These are phyloP conservation scores for Archocentrus centrarchus DNA, from an alignment of 2,113 vertebrate species.

Conservation along the genomic window DNA sequence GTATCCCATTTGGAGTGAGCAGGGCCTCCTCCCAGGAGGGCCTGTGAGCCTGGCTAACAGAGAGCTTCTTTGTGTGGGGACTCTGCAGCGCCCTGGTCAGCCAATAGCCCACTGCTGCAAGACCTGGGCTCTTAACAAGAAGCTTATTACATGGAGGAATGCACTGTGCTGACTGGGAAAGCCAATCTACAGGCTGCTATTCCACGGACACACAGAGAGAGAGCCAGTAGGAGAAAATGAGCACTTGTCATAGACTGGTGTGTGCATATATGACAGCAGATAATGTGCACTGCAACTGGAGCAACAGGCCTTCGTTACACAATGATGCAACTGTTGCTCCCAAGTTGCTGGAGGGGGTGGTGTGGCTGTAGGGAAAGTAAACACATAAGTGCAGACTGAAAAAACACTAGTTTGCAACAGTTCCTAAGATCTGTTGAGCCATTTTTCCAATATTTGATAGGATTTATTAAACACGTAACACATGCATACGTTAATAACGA, in stretches of 20 bases:
- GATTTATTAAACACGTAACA: background rate
- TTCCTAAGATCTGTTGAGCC: background rate
- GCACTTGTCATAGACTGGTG: background rate
- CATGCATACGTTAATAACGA: background rate
- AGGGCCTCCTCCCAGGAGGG: constrained; percentile 58
- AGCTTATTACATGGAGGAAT: constrained; percentile 67
- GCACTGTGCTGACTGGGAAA: constrained; percentile 3
- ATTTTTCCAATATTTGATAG: background rate
- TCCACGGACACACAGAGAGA: background rate
- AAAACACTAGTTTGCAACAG: background rate
- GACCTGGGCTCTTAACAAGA: constrained; percentile 59
- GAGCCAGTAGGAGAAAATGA: background rate
- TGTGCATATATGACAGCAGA: background rate
- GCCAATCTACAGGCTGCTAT: constrained; percentile 5
- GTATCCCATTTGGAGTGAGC: constrained; percentile 41
- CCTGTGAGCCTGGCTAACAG: constrained; percentile 54
- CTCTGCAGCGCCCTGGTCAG: constrained; percentile 38
- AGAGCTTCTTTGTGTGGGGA: constrained; percentile 77
- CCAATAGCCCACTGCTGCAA: constrained; percentile 55
- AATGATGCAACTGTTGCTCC: background rate
- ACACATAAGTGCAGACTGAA: background rate
- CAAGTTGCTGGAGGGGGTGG: background rate
- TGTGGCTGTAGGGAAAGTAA: background rate
- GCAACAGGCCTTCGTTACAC: background rate
- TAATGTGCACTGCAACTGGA: background rate